Conservation (phyloP, 1,140 invertebrate species). For the Meteorus sp. region DNA sequence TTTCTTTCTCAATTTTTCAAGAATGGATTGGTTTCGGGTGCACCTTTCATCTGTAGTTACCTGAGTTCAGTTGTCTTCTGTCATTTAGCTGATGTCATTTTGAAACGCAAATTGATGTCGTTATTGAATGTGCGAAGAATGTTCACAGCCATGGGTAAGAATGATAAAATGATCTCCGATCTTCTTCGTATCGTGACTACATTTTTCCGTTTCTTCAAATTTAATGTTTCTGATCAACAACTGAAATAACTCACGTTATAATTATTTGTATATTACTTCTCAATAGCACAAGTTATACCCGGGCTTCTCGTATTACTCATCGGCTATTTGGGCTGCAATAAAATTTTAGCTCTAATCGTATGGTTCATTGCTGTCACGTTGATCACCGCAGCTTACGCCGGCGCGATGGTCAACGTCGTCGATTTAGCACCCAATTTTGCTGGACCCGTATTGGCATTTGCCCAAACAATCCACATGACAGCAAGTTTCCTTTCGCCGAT, state of each 20-base stretch:
- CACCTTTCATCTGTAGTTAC: slow-evolving; percentile 72
- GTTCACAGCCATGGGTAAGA: slow-evolving; percentile 67
- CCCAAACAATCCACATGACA: slow-evolving; percentile 76
- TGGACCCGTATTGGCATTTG: slow-evolving; percentile 70
- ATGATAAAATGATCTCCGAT: slow-evolving; percentile 1
- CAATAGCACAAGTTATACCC: slow-evolving; percentile 68
- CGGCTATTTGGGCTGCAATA: slow-evolving; percentile 68
- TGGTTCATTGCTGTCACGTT: slow-evolving; percentile 74
- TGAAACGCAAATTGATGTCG: slow-evolving; percentile 62
- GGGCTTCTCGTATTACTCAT: slow-evolving; percentile 68
- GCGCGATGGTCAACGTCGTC: slow-evolving; percentile 76
- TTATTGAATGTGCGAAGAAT: slow-evolving; percentile 70
- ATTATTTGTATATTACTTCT: slow-evolving; percentile 18
- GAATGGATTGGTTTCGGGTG: slow-evolving; percentile 69
- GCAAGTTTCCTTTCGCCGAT: slow-evolving; percentile 72
- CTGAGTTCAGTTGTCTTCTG: slow-evolving; percentile 72
- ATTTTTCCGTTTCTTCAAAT: no score
- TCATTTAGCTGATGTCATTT: slow-evolving; percentile 69
- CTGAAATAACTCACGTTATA: not conserved
- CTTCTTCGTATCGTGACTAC: no score
- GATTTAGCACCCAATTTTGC: slow-evolving; percentile 75
- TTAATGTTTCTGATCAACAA: not conserved
- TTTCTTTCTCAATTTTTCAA: slow-evolving; percentile 42
- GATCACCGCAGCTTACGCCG: slow-evolving; percentile 73
- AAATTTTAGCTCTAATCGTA: slow-evolving; percentile 63